These are phyloP conservation scores for Anomalospiza imberbis DNA, from an alignment of 2,797 vertebrate species.

Conservation along the genomic window DNA sequence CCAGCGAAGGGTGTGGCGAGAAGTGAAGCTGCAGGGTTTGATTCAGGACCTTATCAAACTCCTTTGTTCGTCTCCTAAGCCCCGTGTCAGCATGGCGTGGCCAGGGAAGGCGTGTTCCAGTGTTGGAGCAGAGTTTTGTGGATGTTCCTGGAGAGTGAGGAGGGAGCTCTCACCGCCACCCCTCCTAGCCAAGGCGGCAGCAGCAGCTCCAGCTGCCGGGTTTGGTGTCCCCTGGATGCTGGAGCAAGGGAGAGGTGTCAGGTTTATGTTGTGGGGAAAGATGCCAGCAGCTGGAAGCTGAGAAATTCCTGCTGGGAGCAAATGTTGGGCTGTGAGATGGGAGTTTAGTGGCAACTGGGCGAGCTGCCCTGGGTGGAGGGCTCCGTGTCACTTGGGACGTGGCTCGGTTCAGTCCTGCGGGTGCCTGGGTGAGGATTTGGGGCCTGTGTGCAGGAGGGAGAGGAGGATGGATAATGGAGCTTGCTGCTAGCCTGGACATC, in stretches of 20 bases:
- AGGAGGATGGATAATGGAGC: not conserved
- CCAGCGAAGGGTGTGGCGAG: not conserved
- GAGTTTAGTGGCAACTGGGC: accelerated
- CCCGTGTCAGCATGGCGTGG: accelerated
- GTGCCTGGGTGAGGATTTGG: not conserved
- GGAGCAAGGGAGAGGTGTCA: not conserved
- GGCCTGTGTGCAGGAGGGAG: not conserved
- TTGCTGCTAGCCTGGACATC: not conserved
- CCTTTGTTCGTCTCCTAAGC: not conserved
- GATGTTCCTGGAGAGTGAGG: not conserved
- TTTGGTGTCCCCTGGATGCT: not conserved
- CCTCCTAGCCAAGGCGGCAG: accelerated
- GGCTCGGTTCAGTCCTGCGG: accelerated
- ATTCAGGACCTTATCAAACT: not conserved
- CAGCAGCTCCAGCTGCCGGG: not conserved
- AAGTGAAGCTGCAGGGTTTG: not conserved
- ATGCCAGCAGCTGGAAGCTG: not conserved
- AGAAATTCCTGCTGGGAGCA: not conserved
- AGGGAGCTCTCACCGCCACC: accelerated
- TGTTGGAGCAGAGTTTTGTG: not conserved
- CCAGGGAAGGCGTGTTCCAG: not conserved
- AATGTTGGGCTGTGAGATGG: not conserved
- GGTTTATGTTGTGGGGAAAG: not conserved
- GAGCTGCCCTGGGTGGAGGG: not conserved
- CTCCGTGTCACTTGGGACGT: accelerated